A percentile compares a stretch with the other conserved stretches of the same genome.
phyloP scores from a whole-genome alignment of 2,113 vertebrate genomes.

The Pangasianodon gigas region DNA sequence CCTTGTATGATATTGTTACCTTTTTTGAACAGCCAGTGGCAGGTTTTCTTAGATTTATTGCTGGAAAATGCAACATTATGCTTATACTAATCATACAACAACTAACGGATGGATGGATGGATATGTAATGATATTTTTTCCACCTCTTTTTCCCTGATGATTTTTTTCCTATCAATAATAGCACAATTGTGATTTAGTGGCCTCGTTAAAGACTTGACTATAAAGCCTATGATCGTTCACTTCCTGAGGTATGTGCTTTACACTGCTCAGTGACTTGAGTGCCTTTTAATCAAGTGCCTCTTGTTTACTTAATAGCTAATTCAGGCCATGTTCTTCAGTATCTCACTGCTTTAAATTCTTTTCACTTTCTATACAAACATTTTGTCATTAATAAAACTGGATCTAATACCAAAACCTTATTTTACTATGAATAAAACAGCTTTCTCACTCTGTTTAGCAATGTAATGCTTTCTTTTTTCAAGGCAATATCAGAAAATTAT shows the following conservation, averaged over 20 bases:
- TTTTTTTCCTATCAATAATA: neutral
- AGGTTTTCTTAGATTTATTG: neutral
- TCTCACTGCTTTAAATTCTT: neutral
- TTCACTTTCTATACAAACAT: neutral
- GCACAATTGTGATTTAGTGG: neutral
- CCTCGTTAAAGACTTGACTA: neutral
- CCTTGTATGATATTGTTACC: neutral
- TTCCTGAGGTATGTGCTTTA: neutral
- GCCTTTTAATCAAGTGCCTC: constrained; percentile 1
- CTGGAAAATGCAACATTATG: no score
- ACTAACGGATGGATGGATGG: neutral
- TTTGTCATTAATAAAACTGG: neutral
- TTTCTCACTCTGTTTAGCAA: neutral
- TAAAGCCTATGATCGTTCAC: neutral
- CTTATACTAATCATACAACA: neutral
- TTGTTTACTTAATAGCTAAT: neutral
- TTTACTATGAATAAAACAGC: neutral
- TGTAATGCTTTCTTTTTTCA: neutral
- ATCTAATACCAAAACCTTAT: neutral
- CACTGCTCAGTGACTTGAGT: neutral
- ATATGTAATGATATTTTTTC: neutral
- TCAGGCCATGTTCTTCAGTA: neutral
- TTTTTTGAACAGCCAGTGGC: no score
- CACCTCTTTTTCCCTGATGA: neutral
- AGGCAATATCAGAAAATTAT: constrained; percentile 14